Percentiles rank a stretch among this genome's conserved stretches.
These are phyloP conservation scores for Drosophila ustulata DNA, from an alignment of 2,888 invertebrate species.

Conservation along the genomic window DNA sequence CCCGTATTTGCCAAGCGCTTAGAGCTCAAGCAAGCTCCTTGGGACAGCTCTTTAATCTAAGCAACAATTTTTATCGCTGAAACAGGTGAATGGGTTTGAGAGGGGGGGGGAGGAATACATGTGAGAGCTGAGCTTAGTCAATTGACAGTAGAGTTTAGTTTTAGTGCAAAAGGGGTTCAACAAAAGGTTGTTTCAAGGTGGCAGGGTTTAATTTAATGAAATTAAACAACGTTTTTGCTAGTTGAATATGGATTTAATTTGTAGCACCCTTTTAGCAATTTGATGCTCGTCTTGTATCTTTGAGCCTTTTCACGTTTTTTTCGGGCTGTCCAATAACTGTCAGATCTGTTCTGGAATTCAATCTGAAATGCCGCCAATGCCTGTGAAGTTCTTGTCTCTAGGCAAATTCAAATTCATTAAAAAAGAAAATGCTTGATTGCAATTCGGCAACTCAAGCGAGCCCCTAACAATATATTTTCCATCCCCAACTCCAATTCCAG, in stretches of 20 bases:
- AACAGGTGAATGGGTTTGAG: constrained; percentile 12
- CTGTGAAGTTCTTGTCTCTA: constrained; percentile 42
- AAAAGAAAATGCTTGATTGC: constrained; percentile 51
- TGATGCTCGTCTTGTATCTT: not conserved
- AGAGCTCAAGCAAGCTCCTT: constrained; percentile 18
- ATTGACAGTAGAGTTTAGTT: constrained; percentile 44
- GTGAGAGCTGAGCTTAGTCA: constrained; percentile 36
- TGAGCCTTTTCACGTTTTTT: constrained; percentile 7
- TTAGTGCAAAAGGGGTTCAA: constrained; percentile 25
- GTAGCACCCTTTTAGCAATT: constrained; percentile 4
- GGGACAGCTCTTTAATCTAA: constrained; percentile 56
- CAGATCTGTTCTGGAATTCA: constrained; percentile 58
- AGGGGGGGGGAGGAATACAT: not conserved
- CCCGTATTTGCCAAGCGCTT: constrained; percentile 65
- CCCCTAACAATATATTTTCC: constrained; percentile 33
- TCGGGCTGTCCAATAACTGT: constrained; percentile 68
- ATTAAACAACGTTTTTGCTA: constrained; percentile 1
- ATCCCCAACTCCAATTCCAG: not conserved
- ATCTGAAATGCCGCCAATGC: constrained; percentile 36
- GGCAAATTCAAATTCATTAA: constrained; percentile 69
- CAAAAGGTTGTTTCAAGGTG: constrained; percentile 22
- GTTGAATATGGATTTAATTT: not conserved
- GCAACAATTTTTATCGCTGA: constrained; percentile 39
- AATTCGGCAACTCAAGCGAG: constrained; percentile 52
- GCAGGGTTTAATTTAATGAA: constrained; percentile 8